A percentile compares a stretch with the other conserved stretches of the same genome.
Evolutionary conservation across 2,797 vertebrate species (phyloP).

Genomic region (Sebastiscus tertius): DNA sequence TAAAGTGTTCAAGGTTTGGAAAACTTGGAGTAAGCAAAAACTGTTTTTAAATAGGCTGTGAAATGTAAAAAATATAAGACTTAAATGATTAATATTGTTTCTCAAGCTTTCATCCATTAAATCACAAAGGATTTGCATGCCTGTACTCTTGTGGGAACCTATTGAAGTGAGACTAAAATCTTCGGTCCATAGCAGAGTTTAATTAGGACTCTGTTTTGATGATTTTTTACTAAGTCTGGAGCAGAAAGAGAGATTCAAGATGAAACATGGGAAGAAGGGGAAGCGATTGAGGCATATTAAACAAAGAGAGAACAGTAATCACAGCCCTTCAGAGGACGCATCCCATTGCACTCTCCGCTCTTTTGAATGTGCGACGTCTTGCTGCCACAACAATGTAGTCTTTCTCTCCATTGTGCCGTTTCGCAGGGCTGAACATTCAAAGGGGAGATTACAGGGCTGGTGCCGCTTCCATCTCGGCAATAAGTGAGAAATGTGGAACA

Average conservation of each 20-base stretch:
- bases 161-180: constrained; percentile 9
- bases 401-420: background rate
- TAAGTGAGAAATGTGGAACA: constrained; percentile 31
- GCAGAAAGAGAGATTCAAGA: background rate
- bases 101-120: background rate
- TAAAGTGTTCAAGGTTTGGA: constrained; percentile 1
- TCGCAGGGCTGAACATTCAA: background rate
- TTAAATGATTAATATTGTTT: background rate
- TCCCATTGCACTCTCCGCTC: constrained; percentile 3
- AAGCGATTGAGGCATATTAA: constrained; percentile 15
- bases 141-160: background rate
- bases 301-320: constrained; percentile 22
- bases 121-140: constrained; percentile 5
- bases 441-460: constrained; percentile 14
- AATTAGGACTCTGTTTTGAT: constrained; percentile 45
- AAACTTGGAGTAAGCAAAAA: background rate
- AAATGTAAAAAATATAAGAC: background rate
- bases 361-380: constrained; percentile 1
- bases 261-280: background rate
- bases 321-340: constrained; percentile 21
- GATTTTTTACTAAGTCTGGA: background rate
- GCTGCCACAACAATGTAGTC: background rate
- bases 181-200: constrained; percentile 12
- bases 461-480: constrained; percentile 11
- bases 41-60: background rate